Conservation (phyloP, 1,140 invertebrate species). For the Sweltsa coloradensis region DNA sequence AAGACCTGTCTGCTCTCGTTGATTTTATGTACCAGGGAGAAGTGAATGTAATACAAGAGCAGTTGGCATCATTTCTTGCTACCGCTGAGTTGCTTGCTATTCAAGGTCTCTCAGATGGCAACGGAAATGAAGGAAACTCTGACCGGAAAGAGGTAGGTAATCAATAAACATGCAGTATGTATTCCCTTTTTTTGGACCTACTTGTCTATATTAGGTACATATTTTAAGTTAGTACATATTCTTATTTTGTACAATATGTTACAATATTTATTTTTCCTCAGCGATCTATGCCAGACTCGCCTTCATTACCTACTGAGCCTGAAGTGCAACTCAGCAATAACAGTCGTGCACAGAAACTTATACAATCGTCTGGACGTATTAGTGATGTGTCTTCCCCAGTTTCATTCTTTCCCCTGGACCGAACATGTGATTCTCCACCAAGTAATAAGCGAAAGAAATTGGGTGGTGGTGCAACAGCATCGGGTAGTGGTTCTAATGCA, state of each 20-base stretch:
- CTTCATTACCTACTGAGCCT: constrained; percentile 3
- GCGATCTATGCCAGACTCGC: neutral
- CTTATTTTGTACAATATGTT: neutral
- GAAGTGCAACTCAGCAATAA: constrained; percentile 2
- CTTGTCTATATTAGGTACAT: too few species aligned
- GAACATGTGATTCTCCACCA: constrained; percentile 6
- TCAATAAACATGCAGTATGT: too few species aligned
- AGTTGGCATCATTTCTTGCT: constrained; percentile 45
- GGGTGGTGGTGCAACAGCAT: neutral
- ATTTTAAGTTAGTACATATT: too few species aligned
- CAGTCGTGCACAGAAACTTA: neutral
- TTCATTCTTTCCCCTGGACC: constrained; percentile 6
- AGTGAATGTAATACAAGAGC: constrained; percentile 52
- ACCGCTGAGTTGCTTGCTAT: constrained; percentile 50
- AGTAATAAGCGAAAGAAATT: constrained; percentile 7
- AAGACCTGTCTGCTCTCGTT: constrained; percentile 66
- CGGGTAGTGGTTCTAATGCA: constrained; percentile 1
- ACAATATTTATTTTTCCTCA: neutral
- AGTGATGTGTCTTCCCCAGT: constrained; percentile 14
- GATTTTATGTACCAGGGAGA: constrained; percentile 72
- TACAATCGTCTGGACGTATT: neutral
- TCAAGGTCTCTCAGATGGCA: constrained; percentile 44
- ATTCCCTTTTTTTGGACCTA: too few species aligned
- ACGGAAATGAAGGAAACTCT: constrained; percentile 27
- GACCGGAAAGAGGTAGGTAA: too few species aligned